Conservation (phyloP, 2,888 invertebrate species). For the Yponomeuta malinellus region DNA sequence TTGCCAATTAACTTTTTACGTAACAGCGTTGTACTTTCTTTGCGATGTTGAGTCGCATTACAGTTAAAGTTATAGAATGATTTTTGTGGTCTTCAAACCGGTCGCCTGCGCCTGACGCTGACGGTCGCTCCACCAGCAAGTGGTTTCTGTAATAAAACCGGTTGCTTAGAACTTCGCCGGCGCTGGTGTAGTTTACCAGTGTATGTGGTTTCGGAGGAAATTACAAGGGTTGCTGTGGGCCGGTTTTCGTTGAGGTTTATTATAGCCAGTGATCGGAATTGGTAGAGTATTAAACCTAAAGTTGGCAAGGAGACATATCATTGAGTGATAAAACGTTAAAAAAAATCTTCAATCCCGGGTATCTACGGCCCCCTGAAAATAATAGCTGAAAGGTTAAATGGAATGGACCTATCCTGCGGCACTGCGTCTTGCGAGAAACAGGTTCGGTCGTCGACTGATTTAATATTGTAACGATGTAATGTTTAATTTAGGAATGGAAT, state of each 20-base stretch:
- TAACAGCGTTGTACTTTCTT: slow-evolving; percentile 11
- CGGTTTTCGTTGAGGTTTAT: neutral
- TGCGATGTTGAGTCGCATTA: neutral
- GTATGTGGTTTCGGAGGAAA: neutral
- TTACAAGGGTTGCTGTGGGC: neutral
- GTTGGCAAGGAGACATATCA: too few species aligned
- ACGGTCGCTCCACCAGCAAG: neutral
- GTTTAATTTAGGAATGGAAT: too few species aligned
- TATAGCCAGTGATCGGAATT: neutral
- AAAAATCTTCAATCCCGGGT: too few species aligned
- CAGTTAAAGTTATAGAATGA: neutral
- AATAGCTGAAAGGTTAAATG: too few species aligned
- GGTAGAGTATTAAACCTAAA: too few species aligned
- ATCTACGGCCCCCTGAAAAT: too few species aligned
- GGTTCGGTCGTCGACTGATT: too few species aligned
- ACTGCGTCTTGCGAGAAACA: too few species aligned
- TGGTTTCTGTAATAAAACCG: slow-evolving; percentile 1
- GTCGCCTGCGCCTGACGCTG: neutral
- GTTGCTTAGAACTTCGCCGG: neutral
- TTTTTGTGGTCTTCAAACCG: slow-evolving; percentile 9
- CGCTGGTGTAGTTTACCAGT: neutral
- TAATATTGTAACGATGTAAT: too few species aligned
- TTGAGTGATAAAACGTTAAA: too few species aligned
- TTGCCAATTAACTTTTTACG: slow-evolving; percentile 16
- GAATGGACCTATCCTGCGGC: too few species aligned